phyloP scores from a whole-genome alignment of 2,113 vertebrate species.

The Syngnathus scovelli region DNA sequence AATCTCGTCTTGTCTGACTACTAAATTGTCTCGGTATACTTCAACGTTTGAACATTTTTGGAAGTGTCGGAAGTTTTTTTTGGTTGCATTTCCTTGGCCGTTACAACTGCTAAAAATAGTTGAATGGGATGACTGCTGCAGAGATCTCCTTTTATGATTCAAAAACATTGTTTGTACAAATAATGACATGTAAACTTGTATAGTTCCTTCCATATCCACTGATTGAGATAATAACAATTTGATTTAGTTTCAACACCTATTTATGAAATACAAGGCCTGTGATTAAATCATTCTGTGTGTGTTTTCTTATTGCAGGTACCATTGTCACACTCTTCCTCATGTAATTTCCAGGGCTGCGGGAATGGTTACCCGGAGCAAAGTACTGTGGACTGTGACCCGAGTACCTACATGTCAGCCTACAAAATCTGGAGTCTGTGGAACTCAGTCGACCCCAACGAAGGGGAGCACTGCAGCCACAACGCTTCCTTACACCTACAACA shows the following conservation, averaged over 20 bases:
- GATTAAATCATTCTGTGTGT: slow-evolving; percentile 12
- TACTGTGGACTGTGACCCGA: slow-evolving; percentile 97
- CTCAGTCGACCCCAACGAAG: slow-evolving; percentile 85
- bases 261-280: slow-evolving; percentile 3
- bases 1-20: not conserved
- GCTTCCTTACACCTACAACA: slow-evolving; percentile 76
- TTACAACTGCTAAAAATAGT: slow-evolving; percentile 4
- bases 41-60: not conserved
- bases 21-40: not conserved
- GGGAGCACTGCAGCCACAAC: slow-evolving; percentile 77
- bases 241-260: not conserved
- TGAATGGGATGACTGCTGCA: not conserved
- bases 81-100: slow-evolving; percentile 7
- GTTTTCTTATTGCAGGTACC: slow-evolving; percentile 64
- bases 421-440: slow-evolving; percentile 98
- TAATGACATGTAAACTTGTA: not conserved
- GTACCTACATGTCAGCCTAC: slow-evolving; percentile 96
- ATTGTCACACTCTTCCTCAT: slow-evolving; percentile 89
- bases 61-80: not conserved
- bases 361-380: slow-evolving; percentile 82
- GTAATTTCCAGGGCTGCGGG: slow-evolving; percentile 79
- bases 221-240: not conserved
- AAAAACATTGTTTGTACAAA: not conserved
- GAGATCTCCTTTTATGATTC: not conserved
- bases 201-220: not conserved